These are phyloP conservation scores for Acrobasis repandana DNA, from an alignment of 2,888 invertebrate genomes.

Conservation along the genomic window DNA sequence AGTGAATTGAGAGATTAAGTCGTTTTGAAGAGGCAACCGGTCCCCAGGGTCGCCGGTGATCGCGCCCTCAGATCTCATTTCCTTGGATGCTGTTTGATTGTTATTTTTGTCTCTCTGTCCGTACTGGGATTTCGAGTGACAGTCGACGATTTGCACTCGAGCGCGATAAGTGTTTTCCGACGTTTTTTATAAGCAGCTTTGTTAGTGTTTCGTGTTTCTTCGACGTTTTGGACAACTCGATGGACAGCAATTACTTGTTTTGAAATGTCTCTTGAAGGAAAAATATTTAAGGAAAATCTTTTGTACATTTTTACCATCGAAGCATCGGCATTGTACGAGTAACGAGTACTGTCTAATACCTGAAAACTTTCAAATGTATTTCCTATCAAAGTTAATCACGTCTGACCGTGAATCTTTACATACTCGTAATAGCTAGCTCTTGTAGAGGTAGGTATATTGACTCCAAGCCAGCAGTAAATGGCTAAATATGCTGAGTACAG, in stretches of 20 bases:
- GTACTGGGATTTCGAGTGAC: slow-evolving; percentile 77
- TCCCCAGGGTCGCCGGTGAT: slow-evolving; percentile 81
- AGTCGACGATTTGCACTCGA: slow-evolving; percentile 79
- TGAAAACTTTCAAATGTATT: too few relatives aligned
- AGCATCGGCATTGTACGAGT: slow-evolving; percentile 7
- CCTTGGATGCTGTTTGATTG: slow-evolving; percentile 81
- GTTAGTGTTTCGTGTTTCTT: slow-evolving; percentile 65
- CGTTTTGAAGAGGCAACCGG: slow-evolving; percentile 85
- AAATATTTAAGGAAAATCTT: neutral
- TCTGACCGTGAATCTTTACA: neutral
- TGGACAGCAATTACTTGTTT: slow-evolving; percentile 37
- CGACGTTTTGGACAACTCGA: slow-evolving; percentile 45
- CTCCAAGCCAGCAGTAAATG: slow-evolving; percentile 4
- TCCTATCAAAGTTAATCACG: too few relatives aligned
- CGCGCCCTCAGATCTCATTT: slow-evolving; percentile 82
- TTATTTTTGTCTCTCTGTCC: slow-evolving; percentile 78
- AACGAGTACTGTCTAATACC: too few relatives aligned
- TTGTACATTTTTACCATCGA: neutral
- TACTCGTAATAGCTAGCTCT: neutral
- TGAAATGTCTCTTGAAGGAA: slow-evolving; percentile 27
- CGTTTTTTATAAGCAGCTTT: slow-evolving; percentile 77
- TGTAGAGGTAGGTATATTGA: too few relatives aligned
- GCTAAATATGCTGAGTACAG: slow-evolving; percentile 24
- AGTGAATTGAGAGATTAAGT: slow-evolving; percentile 84
- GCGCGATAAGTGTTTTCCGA: slow-evolving; percentile 79